Conservation (phyloP, 2,888 invertebrate genomes). For the Chaitophorus viminalis region DNA sequence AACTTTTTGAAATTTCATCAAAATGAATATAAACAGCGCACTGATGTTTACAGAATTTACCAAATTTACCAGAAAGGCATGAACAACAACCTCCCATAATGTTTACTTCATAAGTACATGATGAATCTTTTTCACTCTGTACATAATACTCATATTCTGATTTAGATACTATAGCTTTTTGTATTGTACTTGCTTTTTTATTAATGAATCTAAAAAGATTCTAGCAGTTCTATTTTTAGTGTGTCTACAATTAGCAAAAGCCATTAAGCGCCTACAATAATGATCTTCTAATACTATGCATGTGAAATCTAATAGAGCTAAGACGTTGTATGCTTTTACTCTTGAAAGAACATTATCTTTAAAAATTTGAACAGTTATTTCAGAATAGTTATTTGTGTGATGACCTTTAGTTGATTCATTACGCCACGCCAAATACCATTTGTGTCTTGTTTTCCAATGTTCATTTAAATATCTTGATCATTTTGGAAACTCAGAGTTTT, state of each 20-base stretch:
- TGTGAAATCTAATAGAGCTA: constrained; percentile 12
- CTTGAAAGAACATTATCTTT: constrained; percentile 12
- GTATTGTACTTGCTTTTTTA: not conserved
- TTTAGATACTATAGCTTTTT: not conserved
- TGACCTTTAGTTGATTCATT: not conserved
- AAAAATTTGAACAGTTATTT: not conserved
- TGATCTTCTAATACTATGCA: not conserved
- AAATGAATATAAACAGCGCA: not conserved
- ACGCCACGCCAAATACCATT: constrained; percentile 21
- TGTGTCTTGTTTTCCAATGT: constrained; percentile 16
- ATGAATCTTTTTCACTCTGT: constrained; percentile 13
- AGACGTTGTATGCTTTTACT: constrained; percentile 28
- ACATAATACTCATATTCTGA: constrained; percentile 2
- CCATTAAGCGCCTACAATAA: not conserved
- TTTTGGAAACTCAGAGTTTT: not conserved
- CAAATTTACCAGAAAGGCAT: not conserved
- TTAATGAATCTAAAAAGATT: constrained; percentile 9
- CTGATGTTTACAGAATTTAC: constrained; percentile 40
- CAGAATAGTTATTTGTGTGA: constrained; percentile 27
- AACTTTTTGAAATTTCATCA: constrained; percentile 2
- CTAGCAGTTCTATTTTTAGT: not conserved
- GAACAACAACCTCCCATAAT: constrained; percentile 29
- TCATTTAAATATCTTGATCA: not conserved
- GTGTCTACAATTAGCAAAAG: not conserved
- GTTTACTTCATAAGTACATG: constrained; percentile 4